These are phyloP conservation scores for Glaucidium brasilianum DNA, from an alignment of 2,113 vertebrate genomes.

Conservation along the genomic window DNA sequence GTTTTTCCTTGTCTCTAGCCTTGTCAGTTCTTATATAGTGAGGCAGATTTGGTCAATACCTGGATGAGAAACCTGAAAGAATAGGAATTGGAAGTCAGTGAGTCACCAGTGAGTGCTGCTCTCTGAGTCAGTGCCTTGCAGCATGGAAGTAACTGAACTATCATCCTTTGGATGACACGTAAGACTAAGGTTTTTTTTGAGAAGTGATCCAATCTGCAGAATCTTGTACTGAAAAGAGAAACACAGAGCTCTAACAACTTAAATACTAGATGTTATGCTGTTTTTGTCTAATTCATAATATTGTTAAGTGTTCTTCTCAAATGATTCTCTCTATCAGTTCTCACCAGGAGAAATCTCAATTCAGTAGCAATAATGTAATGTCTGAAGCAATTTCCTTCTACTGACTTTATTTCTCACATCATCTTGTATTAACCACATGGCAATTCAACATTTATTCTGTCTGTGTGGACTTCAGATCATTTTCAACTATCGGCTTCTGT, in stretches of 20 bases:
- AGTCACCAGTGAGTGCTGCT: background rate
- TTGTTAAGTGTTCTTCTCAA: background rate
- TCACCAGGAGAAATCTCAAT: background rate
- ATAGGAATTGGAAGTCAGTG: background rate
- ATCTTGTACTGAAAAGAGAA: background rate
- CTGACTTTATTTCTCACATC: background rate
- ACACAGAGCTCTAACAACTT: background rate
- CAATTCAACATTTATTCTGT: background rate
- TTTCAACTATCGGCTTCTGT: background rate
- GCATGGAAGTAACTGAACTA: background rate
- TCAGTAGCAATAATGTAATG: background rate
- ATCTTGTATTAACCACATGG: background rate
- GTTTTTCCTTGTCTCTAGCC: background rate
- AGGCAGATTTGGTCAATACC: background rate
- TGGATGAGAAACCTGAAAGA: background rate
- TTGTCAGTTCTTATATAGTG: background rate
- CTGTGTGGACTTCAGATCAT: background rate
- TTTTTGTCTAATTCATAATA: background rate
- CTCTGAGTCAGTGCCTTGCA: background rate
- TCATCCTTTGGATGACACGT: fast-evolving
- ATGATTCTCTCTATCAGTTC: background rate
- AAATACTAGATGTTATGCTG: background rate
- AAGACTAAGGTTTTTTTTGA: background rate
- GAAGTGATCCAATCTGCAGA: background rate
- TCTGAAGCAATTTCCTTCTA: background rate